These are phyloP conservation scores for Empidonax alnorum DNA, from an alignment of 2,113 vertebrate genomes.

Conservation along the genomic window DNA sequence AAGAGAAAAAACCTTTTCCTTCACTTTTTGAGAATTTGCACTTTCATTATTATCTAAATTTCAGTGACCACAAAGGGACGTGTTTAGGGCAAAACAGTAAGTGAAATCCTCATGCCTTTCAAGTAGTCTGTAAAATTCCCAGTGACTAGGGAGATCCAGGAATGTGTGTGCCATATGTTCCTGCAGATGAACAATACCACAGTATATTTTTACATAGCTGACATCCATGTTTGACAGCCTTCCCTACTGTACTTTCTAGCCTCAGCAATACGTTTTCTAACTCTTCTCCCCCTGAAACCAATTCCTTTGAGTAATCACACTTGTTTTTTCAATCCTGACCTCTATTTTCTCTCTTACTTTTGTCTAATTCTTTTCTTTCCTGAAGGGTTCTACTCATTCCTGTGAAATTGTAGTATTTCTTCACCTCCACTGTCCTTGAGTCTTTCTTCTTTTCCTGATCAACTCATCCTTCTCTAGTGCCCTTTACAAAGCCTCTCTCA, in stretches of 20 bases:
- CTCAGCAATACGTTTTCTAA: neutral
- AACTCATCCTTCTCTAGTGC: neutral
- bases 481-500: neutral
- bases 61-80: neutral
- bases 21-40: neutral
- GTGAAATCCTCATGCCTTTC: neutral
- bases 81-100: neutral
- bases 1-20: neutral
- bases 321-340: neutral
- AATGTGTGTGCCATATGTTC: neutral
- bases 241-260: neutral
- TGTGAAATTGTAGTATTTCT: neutral
- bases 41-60: neutral
- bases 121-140: neutral
- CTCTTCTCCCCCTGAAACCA: neutral
- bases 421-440: neutral
- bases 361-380: neutral
- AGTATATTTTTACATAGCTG: neutral
- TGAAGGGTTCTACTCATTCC: neutral
- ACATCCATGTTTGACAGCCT: neutral
- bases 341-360: neutral
- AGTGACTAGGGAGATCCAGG: neutral
- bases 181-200: neutral
- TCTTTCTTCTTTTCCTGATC: neutral
- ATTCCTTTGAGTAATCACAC: neutral